phyloP scores from a whole-genome alignment of 2,113 vertebrate genomes.

The Leucosticte australis region DNA sequence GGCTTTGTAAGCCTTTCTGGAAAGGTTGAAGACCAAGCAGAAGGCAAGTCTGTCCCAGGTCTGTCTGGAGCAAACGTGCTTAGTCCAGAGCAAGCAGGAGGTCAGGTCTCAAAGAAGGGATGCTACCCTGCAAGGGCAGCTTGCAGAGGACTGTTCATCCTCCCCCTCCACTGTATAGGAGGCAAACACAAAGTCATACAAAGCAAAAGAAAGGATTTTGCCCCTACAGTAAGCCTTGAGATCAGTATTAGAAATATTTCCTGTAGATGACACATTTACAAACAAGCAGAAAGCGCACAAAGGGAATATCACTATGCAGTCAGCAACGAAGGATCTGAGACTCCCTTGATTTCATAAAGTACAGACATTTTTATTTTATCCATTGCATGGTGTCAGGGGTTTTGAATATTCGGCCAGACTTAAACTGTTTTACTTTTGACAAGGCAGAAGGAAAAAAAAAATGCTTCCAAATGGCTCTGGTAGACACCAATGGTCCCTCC shows the following conservation, averaged over 20 bases:
- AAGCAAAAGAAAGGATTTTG: not conserved
- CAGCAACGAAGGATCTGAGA: not conserved
- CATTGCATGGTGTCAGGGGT: not conserved
- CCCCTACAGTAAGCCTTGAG: not conserved
- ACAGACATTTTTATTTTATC: conserved; percentile 6
- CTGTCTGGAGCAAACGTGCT: not conserved
- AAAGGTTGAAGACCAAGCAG: not conserved
- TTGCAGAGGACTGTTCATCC: not conserved
- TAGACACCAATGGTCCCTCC: not conserved
- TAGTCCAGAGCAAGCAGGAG: not conserved
- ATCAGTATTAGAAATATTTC: not conserved
- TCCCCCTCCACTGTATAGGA: not conserved
- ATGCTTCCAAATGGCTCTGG: not conserved
- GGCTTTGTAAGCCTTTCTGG: not conserved
- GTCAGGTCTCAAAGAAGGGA: not conserved
- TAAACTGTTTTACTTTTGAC: not conserved
- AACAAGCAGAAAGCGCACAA: not conserved
- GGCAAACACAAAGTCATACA: not conserved
- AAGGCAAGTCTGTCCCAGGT: not conserved
- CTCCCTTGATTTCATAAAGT: not conserved
- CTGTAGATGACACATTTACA: not conserved
- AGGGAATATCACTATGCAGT: not conserved
- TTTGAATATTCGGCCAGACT: not conserved
- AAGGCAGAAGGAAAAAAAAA: not conserved
- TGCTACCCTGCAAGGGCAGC: not conserved